phyloP scores from a whole-genome alignment of 2,888 invertebrate genomes.

The Drosophila birchii region DNA sequence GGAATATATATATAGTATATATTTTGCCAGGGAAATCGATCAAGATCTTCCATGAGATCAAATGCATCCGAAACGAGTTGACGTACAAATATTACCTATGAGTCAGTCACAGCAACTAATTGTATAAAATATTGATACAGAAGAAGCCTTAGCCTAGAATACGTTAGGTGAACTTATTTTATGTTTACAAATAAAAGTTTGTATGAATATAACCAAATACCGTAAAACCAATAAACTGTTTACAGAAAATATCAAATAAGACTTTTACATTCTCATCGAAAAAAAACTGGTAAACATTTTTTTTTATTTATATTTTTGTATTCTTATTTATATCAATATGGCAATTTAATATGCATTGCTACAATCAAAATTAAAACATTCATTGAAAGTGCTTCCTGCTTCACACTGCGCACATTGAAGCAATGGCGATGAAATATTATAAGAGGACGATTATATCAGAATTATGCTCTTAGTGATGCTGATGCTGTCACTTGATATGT shows the following conservation, averaged over 20 bases:
- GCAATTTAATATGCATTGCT: too few relatives aligned
- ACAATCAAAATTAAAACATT: too few relatives aligned
- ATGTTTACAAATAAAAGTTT: conserved; percentile 69
- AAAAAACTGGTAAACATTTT: neutral
- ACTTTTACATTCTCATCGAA: neutral
- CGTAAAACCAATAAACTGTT: conserved; percentile 36
- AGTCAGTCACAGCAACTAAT: conserved; percentile 51
- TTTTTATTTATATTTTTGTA: neutral
- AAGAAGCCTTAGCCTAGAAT: conserved; percentile 18
- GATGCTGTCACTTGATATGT: too few relatives aligned
- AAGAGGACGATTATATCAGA: too few relatives aligned
- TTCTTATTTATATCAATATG: neutral
- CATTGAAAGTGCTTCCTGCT: too few relatives aligned
- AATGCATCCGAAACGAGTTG: conserved; percentile 57
- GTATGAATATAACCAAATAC: conserved; percentile 50
- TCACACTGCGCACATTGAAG: too few relatives aligned
- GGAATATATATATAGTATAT: conserved; percentile 19
- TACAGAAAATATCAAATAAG: conserved; percentile 9
- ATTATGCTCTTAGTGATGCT: too few relatives aligned
- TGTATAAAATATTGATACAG: conserved; percentile 21
- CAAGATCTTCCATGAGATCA: conserved; percentile 63
- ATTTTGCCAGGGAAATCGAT: conserved; percentile 27
- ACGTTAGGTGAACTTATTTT: conserved; percentile 57
- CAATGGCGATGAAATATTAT: too few relatives aligned
- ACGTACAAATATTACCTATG: conserved; percentile 64